A percentile compares a stretch with the other conserved stretches of the same genome.
Conservation (phyloP, 1,140 invertebrate genomes). For the Drosophila persimilis region DNA sequence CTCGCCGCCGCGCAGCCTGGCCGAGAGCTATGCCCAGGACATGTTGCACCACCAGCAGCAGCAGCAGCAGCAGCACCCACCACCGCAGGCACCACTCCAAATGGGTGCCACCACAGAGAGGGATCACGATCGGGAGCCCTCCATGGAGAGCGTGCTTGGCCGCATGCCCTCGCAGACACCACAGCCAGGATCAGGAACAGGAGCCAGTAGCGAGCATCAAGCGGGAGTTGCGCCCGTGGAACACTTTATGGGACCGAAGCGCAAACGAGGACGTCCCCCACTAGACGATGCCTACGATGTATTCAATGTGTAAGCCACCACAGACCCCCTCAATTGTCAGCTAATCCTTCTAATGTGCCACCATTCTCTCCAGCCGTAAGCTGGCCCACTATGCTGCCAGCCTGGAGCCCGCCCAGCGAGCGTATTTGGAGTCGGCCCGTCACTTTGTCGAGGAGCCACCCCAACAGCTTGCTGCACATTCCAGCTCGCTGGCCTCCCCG, state of each 20-base stretch:
- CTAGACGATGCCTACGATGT: slow-evolving; percentile 85
- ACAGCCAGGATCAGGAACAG: slow-evolving; percentile 11
- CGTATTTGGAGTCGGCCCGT: slow-evolving; percentile 68
- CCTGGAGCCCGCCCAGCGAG: slow-evolving; percentile 69
- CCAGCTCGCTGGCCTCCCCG: slow-evolving; percentile 56
- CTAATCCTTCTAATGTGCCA: too few species aligned
- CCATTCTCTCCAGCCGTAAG: slow-evolving; percentile 54
- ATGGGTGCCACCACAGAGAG: neutral
- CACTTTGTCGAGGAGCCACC: slow-evolving; percentile 63
- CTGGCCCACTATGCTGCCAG: slow-evolving; percentile 68
- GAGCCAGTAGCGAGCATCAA: slow-evolving; percentile 21
- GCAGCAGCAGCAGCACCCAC: neutral
- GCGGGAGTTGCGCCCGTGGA: slow-evolving; percentile 51
- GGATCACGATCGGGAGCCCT: slow-evolving; percentile 28
- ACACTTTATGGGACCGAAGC: slow-evolving; percentile 72
- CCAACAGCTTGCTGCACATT: slow-evolving; percentile 35
- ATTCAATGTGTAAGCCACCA: slow-evolving; percentile 75
- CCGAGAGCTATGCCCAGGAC: slow-evolving; percentile 64
- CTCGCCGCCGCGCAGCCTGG: slow-evolving; percentile 61
- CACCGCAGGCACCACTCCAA: slow-evolving; percentile 16
- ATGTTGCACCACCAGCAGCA: slow-evolving; percentile 41
- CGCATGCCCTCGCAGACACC: slow-evolving; percentile 64
- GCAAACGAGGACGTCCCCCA: slow-evolving; percentile 86
- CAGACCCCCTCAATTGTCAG: neutral
- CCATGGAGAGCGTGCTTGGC: slow-evolving; percentile 42